A percentile compares a stretch with the other conserved stretches of the same genome.
Evolutionary conservation across 1,140 invertebrate species (phyloP).

Genomic region (Leptinotarsa undecemlineata): DNA sequence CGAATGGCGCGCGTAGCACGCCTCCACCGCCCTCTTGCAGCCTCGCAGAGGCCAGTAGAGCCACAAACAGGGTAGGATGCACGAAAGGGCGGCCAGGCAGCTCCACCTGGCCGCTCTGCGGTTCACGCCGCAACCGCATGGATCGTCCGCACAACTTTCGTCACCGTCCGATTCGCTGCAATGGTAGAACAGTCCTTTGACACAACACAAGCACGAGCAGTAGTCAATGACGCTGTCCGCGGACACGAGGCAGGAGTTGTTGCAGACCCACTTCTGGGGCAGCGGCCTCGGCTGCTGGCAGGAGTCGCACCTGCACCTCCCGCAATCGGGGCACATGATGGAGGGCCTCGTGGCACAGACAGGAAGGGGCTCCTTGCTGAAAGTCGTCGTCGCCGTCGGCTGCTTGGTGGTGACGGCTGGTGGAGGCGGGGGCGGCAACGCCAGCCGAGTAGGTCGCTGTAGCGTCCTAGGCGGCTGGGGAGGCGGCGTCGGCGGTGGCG

Average conservation of each 20-base stretch:
- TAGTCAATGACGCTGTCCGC: conserved; percentile 85
- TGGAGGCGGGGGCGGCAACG: conserved; percentile 48
- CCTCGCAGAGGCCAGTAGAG: conserved; percentile 90
- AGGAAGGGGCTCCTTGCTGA: conserved; percentile 59
- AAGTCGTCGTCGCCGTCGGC: conserved; percentile 58
- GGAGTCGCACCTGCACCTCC: conserved; percentile 82
- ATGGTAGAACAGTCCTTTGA: conserved; percentile 91
- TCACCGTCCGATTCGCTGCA: conserved; percentile 75
- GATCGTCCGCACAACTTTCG: conserved; percentile 77
- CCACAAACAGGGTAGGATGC: conserved; percentile 84
- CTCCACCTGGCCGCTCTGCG: conserved; percentile 76
- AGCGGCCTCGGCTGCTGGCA: conserved; percentile 82
- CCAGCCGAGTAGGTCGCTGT: conserved; percentile 44
- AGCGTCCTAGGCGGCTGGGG: conserved; percentile 40
- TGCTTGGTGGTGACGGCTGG: conserved; percentile 61
- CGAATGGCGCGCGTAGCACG: conserved; percentile 77
- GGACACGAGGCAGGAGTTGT: conserved; percentile 83
- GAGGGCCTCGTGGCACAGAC: conserved; percentile 42
- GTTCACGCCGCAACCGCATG: conserved; percentile 80
- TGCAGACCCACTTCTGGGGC: conserved; percentile 86
- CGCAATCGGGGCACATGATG: conserved; percentile 65
- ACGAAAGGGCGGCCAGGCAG: conserved; percentile 77
- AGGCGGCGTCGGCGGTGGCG: conserved; percentile 48
- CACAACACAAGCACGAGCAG: conserved; percentile 89
- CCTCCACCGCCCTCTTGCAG: conserved; percentile 76